Base-by-base conservation (phyloP, 2,113 vertebrate species). In the Thalassarche chlororhynchos region DNA sequence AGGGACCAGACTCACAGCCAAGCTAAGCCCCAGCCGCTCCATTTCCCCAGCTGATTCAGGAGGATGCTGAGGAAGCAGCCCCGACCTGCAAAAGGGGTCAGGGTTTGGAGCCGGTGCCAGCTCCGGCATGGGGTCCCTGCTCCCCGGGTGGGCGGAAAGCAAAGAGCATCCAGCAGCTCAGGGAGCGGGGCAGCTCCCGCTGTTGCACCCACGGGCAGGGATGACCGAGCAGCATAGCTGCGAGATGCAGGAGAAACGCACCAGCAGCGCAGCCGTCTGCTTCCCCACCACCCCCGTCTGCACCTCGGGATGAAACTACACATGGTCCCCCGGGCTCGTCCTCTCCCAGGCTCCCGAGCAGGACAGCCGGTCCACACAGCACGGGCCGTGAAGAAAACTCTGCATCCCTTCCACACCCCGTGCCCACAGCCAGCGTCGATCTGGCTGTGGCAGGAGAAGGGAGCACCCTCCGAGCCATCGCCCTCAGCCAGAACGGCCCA, bases 341-440 rank as follows among this genome's bases (percentile, higher is more conserved):
- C 19, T 5, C 14, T 23, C 32, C 32, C 3, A 0, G n/a, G 34
- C 14, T 68, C 34, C 77, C 4, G 0, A 34, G 32, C 24, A 14
- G 1, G 4, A 28, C n/a, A 60, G 34, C 17, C 14, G 2, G 36
- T 15, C 6, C 32, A 8, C 17, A 9, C 3, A 2, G 21, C 12
- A 44, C 1, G 2, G 13, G 9, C 1, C 2, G 1, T 0, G 47
- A 26, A 40, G 42, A 34, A 38, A 5, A 3, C 36, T 5, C 38
- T 1, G 0, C 58, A 4, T 14, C 26, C 25, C 24, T 14, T 15
- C 0, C 0, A 24, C 1, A 6, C 20, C 2, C 31, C 3, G 3
- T 8, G 29, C 38, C 51, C 13, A 1, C 1, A 2, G 40, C 24
- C 8, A 2, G 42, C 0, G 3, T 17, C 20, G 1, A 2, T 9